Base-by-base conservation (phyloP, 2,888 invertebrate genomes). In the Cryptosula pallasiana region DNA sequence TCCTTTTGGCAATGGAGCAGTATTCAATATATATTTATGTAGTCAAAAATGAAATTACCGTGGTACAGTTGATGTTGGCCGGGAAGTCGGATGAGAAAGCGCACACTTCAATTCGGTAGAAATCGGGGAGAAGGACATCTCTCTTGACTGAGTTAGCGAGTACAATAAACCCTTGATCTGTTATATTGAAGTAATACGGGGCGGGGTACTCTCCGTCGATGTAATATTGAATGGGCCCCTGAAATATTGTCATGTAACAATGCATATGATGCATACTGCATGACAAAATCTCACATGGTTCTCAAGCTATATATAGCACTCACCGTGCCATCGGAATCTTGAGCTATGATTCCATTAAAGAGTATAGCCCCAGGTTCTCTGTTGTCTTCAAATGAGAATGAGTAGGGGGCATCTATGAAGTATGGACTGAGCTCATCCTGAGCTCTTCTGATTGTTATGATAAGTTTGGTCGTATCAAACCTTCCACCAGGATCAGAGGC, bases 341-440 rank as follows among this genome's bases (percentile, higher is more conserved):
- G 63, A 32, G 63, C 63, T 32, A 63, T 63, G n/a, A 63, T 63
- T 32, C 63, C 63, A 9, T 20, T 63, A n/a, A 63, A 63, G 32
- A 63, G 63, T 3, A 63, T 3, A 27, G 13, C 63, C 5, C 63
- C 63, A 63, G 63, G 63, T n/a, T 32, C 25, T 32, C 63, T 63
- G n/a, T 34, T 63, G 32, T 63, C 63, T 29, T 63, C 63, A 63
- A 63, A 63, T 5, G 63, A 27, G 63, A 63, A 63, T 25, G 27
- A 9, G 72, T 75, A 75, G n/a, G 75, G 75, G 1, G 54, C 20
- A 2, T 71, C 74, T 32, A 69, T 69, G 72, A 77, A 77, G 45
- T 71, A 71, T 0, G 77, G 76, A 13, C 74, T 74, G 69, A 74
- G 71, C 54, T 74, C 71, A 58, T 77, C 77, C 35, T 74, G 69